phyloP scores from a whole-genome alignment of 2,888 invertebrate genomes.

The Leptopilina myrica region DNA sequence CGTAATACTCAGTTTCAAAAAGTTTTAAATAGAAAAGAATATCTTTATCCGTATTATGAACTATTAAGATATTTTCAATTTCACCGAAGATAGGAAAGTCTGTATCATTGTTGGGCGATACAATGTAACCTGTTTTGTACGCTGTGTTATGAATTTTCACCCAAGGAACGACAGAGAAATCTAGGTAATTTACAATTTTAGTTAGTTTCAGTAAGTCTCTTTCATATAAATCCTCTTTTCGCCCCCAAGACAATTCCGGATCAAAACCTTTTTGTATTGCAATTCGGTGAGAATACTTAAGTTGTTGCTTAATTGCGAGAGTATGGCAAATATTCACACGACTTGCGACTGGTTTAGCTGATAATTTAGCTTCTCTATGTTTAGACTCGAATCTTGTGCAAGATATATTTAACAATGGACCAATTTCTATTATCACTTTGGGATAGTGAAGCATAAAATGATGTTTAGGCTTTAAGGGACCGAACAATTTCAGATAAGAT shows the following conservation, averaged over 20 bases:
- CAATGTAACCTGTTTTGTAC: too few relatives aligned
- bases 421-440: slow-evolving; percentile 30
- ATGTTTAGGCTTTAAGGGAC: slow-evolving; percentile 37
- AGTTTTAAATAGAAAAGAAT: too few relatives aligned
- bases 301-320: slow-evolving; percentile 33
- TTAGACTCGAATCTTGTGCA: not conserved
- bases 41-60: too few relatives aligned
- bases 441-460: slow-evolving; percentile 44
- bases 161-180: too few relatives aligned
- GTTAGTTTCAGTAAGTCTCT: too few relatives aligned
- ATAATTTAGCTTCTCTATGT: slow-evolving; percentile 19
- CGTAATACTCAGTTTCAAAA: too few relatives aligned
- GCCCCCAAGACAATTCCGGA: not conserved
- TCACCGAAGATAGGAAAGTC: too few relatives aligned
- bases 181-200: too few relatives aligned
- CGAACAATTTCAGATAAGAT: slow-evolving; percentile 34
- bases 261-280: slow-evolving; percentile 25
- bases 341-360: slow-evolving; percentile 6
- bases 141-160: too few relatives aligned
- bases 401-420: slow-evolving; percentile 4
- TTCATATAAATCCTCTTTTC: not conserved
- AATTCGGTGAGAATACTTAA: slow-evolving; percentile 36
- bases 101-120: too few relatives aligned
- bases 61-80: too few relatives aligned
- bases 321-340: slow-evolving; percentile 37